Base-by-base conservation (phyloP, 2,797 vertebrate species). In the Rhodeus uyekii region DNA sequence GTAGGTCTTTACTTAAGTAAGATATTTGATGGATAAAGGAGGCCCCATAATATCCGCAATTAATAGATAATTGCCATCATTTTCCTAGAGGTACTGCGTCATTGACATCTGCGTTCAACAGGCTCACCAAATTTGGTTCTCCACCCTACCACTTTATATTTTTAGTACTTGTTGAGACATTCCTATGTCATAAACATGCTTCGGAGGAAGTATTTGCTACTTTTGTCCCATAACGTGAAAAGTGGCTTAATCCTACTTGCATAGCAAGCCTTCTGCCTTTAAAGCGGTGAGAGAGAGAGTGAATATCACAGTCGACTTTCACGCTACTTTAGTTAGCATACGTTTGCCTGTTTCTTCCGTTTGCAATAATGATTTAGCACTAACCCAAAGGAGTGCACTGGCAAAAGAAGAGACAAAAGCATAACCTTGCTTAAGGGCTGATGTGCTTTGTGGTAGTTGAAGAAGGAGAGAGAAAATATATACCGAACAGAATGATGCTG, bases 1-100 rank as follows among this genome's bases (percentile, higher is more conserved):
- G 68, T 81, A 75, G 84, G 86, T 89, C 82, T 86, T 86, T 88
- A 61, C 80, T 86, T 78, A 87, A 87, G 81, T 84, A 82, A 83
- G 83, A 84, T 81, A 76, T 87, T 82, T 80, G 65, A 84, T 75
- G 80, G 86, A 87, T 89, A 85, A 87, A 67, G 71, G 75, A 82
- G 83, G 84, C 16, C 27, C 36, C 44, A 79, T 50, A 84, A 86
- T 87, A 80, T 86, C 83, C 18, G 76, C 60, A 53, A 80, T 89
- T 90, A 89, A 88, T 90, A 88, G 82, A 81, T 74, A 88, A 85
- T 86, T 76, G 48, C 86, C 39, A 60, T 81, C 9, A 71, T 79
- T 87, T 87, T 82, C 84, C 82, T 60, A 39, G 64, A 32, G 2
- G 69, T 73, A 68, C 53, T 61, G 76, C 64, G 22, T 87, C 76